Evolutionary conservation across 2,888 invertebrate species (phyloP).

Genomic region (Cephus runcator): DNA sequence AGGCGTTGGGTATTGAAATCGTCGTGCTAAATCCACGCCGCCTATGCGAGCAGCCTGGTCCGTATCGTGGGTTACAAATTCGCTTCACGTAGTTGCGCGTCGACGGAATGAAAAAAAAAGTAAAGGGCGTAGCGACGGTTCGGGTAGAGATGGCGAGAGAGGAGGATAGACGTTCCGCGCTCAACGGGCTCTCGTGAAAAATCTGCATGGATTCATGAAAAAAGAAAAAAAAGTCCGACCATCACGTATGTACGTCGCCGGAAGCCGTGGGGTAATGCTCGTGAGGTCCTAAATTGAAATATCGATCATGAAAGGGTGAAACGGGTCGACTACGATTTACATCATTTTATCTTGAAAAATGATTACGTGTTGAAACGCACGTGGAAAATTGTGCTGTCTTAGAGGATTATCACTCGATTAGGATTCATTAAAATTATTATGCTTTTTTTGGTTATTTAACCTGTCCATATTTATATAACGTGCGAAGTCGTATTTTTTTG

Average conservation of each 20-base stretch:
- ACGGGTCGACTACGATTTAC: background rate
- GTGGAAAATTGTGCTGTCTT: background rate
- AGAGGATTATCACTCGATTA: background rate
- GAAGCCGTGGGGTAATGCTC: conserved; percentile 19
- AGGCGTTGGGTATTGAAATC: conserved; percentile 1
- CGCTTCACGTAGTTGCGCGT: conserved; percentile 55
- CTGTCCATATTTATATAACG: too few relatives aligned
- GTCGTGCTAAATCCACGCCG: background rate
- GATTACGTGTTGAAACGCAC: background rate
- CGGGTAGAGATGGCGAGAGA: background rate
- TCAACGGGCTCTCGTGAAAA: conserved; percentile 44
- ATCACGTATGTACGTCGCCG: conserved; percentile 34
- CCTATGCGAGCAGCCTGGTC: background rate
- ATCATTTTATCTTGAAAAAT: background rate
- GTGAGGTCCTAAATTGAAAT: conserved; percentile 9
- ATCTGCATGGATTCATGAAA: conserved; percentile 55
- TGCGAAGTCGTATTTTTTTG: background rate
- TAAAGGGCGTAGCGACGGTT: conserved; percentile 22
- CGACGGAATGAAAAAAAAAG: conserved; percentile 57
- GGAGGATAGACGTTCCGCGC: conserved; percentile 25
- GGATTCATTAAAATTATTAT: background rate
- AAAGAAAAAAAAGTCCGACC: conserved; percentile 22
- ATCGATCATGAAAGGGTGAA: background rate
- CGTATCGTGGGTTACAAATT: conserved; percentile 50
- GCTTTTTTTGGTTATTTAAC: background rate